These are phyloP conservation scores for Rhabditophanes sp. DNA, from an alignment of 2,888 invertebrate genomes.

Conservation along the genomic window DNA sequence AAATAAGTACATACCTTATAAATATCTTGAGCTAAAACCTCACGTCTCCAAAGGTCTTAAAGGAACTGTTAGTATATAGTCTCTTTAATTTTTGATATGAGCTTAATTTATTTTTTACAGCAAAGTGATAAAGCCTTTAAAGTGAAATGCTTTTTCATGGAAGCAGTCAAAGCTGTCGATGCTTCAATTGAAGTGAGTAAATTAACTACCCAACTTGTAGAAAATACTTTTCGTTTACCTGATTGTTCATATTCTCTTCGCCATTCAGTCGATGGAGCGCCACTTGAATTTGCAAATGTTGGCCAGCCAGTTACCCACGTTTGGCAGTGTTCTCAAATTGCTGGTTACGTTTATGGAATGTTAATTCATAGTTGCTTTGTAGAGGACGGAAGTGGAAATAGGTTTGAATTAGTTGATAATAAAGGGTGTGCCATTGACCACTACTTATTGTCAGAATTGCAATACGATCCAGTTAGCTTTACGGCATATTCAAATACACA, in stretches of 20 bases:
- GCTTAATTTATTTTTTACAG: too few relatives aligned
- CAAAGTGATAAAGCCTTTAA: slow-evolving; percentile 41
- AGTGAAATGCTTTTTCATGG: slow-evolving; percentile 42
- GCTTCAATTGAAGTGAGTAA: slow-evolving; percentile 35
- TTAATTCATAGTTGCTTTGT: slow-evolving; percentile 43
- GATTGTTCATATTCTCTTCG: slow-evolving; percentile 36
- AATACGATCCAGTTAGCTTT: slow-evolving; percentile 2
- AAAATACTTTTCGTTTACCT: slow-evolving; percentile 38
- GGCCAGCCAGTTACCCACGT: slow-evolving; percentile 36
- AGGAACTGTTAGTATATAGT: too few relatives aligned
- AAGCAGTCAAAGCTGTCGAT: slow-evolving; percentile 37
- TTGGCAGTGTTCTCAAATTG: slow-evolving; percentile 39
- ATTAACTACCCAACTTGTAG: slow-evolving; percentile 32
- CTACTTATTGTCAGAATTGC: slow-evolving; percentile 8
- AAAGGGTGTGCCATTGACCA: slow-evolving; percentile 21
- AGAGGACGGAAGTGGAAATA: slow-evolving; percentile 43
- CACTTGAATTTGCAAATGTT: slow-evolving; percentile 15
- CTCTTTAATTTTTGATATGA: too few relatives aligned
- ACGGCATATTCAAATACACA: slow-evolving; percentile 27
- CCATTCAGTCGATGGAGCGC: slow-evolving; percentile 18
- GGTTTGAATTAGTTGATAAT: slow-evolving; percentile 39
- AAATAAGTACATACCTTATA: too few relatives aligned
- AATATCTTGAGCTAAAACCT: too few relatives aligned
- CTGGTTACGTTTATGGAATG: slow-evolving; percentile 36
- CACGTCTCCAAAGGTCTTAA: too few relatives aligned